A percentile compares a stretch with the other conserved stretches of the same genome.
phyloP scores from a whole-genome alignment of 30 jellyfish, hydroid and myxozoan genomes.

The Pseudorhiza aurosa region DNA sequence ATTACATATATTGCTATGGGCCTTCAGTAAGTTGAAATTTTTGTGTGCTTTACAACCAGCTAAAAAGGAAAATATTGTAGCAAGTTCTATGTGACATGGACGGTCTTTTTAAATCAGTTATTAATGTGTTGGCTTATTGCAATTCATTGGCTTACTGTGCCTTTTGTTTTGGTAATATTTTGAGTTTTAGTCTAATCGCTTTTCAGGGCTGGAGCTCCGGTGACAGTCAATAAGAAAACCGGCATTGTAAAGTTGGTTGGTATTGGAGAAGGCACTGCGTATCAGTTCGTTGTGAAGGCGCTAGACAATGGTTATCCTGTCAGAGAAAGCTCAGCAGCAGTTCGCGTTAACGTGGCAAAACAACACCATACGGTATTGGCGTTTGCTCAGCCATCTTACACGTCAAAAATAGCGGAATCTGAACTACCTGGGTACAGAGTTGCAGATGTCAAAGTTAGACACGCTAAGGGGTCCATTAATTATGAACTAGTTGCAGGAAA shows the following conservation, averaged over 20 bases:
- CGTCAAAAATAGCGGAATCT: constrained; percentile 69
- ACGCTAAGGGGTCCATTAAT: constrained; percentile 29
- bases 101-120: no score
- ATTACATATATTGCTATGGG: constrained; percentile 75
- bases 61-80: no score
- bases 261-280: constrained; percentile 78
- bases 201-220: constrained; percentile 74
- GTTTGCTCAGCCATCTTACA: constrained; percentile 36
- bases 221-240: constrained; percentile 63
- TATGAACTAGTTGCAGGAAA: constrained; percentile 76
- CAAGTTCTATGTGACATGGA: no score
- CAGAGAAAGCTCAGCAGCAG: constrained; percentile 67
- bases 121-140: no score
- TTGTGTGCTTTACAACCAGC: no score
- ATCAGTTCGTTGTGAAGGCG: constrained; percentile 85
- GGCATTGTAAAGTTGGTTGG: constrained; percentile 85
- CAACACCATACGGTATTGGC: constrained; percentile 33
- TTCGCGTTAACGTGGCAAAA: constrained; percentile 68
- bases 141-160: no score
- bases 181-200: background rate
- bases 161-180: background rate
- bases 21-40: constrained; percentile 72
- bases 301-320: constrained; percentile 98
- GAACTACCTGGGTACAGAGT: constrained; percentile 54
- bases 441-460: constrained; percentile 27